Conservation (phyloP, 2,113 vertebrate genomes). For the Pungitius pungitius region DNA sequence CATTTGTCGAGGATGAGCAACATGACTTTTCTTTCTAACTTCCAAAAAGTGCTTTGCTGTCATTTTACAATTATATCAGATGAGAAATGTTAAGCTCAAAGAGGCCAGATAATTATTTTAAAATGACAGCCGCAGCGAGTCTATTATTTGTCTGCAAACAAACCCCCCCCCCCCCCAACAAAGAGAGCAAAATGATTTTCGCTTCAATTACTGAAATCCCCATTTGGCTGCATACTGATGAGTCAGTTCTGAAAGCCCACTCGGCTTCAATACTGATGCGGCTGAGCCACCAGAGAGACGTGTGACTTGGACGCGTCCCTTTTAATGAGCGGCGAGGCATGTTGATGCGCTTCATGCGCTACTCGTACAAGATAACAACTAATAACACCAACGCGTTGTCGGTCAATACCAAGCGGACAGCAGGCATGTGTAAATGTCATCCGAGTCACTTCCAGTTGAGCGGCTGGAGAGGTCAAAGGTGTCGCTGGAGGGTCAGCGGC, state of each 20-base stretch:
- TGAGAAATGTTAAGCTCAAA: constrained; percentile 19
- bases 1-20: constrained; percentile 5
- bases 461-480: background rate
- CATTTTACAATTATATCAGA: constrained; percentile 7
- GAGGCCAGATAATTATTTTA: constrained; percentile 11
- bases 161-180: background rate
- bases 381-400: constrained; percentile 19
- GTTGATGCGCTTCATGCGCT: constrained; percentile 26
- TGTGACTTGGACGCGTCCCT: constrained; percentile 45
- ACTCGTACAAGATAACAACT: constrained; percentile 42
- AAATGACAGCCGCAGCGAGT: background rate
- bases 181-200: constrained; percentile 25
- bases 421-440: constrained; percentile 53
- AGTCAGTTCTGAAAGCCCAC: constrained; percentile 51
- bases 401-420: constrained; percentile 39
- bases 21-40: background rate
- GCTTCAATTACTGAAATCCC: constrained; percentile 51
- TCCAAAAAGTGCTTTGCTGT: background rate
- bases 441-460: constrained; percentile 1
- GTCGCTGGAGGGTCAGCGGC: background rate
- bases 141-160: constrained; percentile 15
- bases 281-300: constrained; percentile 54
- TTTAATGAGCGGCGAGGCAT: constrained; percentile 38
- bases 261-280: constrained; percentile 52
- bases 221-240: constrained; percentile 55